Evolutionary conservation across 92 coral and sea anemone species (phyloP), one percentile per base, ranked within the genome.

Genomic region (Nematostella vectensis): DNA sequence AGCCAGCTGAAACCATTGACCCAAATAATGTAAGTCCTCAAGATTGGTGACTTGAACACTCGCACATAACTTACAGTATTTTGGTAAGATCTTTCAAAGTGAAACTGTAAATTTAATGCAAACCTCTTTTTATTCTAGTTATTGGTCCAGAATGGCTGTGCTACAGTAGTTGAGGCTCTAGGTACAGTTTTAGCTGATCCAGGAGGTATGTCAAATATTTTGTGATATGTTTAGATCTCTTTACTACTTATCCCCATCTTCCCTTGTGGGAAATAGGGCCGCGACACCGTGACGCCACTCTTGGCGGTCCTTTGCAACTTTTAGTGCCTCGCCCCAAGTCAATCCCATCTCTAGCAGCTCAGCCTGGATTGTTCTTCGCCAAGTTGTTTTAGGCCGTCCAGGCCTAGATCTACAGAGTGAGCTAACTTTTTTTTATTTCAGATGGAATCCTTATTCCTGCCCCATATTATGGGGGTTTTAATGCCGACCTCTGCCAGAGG

Each of bases 391-490:
- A n/a, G n/a, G n/a, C n/a, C n/a, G n/a, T n/a, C n/a, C n/a, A n/a
- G n/a, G n/a, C n/a, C n/a, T n/a, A n/a, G n/a, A n/a, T n/a, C n/a
- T n/a, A n/a, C n/a, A n/a, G n/a, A n/a, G n/a, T n/a, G n/a, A n/a
- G n/a, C n/a, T 33, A 6, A 33, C 8, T 33, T 33, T 33, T 33
- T 53, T 0, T 27, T 54, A 1, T 63, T 50, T 25, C 42, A 86
- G 95, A 86, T 55, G 95, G 88, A 29, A 36, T 88, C 27, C 77
- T 88, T 4, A 33, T 88, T 18, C 96, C 96, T 1, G 62, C 94
- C 22, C 96, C 96, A 23, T 83, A 33, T 48, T 88, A 88, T 76
- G 94, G 85, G 19, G 83, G 88, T n/a, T 88, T 88, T 53, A 54
- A 44, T 18, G 24, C 61, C 44, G 94, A 88, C 47, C 70, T 88